Percentiles rank a stretch among this genome's conserved stretches.
Evolutionary conservation across 2,113 vertebrate species (phyloP).

Genomic region (Cephalopterus ornatus): DNA sequence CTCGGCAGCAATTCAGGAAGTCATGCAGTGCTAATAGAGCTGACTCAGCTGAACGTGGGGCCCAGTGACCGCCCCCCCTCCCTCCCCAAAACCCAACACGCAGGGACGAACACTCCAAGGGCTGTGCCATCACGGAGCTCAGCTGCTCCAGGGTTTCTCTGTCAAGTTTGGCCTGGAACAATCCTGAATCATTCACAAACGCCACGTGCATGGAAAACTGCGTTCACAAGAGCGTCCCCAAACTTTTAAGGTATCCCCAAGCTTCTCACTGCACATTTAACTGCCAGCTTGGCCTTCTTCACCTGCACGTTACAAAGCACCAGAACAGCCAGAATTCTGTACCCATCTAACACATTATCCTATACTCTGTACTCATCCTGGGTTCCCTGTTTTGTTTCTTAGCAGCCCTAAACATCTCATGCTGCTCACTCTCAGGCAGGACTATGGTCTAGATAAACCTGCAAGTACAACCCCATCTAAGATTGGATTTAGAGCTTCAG

Average conservation of each 20-base stretch:
- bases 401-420: background rate
- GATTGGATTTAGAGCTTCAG: background rate
- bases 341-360: background rate
- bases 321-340: background rate
- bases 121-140: background rate
- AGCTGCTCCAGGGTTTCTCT: background rate
- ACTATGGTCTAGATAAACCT: background rate
- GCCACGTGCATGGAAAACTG: rapidly evolving
- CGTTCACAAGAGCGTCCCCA: background rate
- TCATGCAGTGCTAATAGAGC: background rate
- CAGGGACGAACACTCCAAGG: background rate
- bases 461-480: background rate
- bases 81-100: background rate
- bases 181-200: background rate
- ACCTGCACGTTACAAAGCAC: background rate
- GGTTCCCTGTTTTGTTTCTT: background rate
- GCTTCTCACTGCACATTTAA: background rate
- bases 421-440: background rate
- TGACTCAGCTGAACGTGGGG: background rate
- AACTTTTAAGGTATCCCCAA: background rate
- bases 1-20: background rate
- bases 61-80: background rate
- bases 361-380: background rate
- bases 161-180: background rate
- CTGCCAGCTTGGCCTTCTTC: too few relatives aligned